phyloP scores from a whole-genome alignment of 2,113 vertebrate species.

The Osmerus eperlanus region DNA sequence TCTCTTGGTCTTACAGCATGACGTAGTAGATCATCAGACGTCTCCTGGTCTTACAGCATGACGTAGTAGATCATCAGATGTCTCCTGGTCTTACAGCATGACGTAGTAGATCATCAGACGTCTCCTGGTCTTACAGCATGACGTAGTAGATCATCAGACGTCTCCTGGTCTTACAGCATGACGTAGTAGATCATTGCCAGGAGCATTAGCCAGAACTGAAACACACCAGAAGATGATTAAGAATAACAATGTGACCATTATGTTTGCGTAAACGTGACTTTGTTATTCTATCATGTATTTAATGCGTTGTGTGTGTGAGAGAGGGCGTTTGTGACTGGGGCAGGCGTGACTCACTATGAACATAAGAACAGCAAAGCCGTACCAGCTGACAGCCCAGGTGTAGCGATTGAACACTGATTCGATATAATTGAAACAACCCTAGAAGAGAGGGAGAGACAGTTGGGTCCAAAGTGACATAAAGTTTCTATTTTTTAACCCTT shows the following conservation, averaged over 20 bases:
- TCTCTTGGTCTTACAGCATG: slow-evolving; percentile 44
- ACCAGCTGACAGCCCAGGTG: slow-evolving; percentile 77
- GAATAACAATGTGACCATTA: neutral
- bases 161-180: slow-evolving; percentile 44
- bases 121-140: too few species aligned
- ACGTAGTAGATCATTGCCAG: slow-evolving; percentile 69
- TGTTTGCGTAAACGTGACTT: too few species aligned
- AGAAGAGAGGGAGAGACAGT: neutral
- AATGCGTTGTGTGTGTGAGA: too few species aligned
- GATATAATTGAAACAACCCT: slow-evolving; percentile 76
- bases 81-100: too few species aligned
- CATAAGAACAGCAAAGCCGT: slow-evolving; percentile 78
- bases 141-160: neutral
- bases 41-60: too few species aligned
- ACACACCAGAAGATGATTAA: neutral
- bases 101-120: too few species aligned
- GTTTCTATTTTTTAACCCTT: too few species aligned
- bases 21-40: slow-evolving; percentile 38
- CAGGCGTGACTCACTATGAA: slow-evolving; percentile 65
- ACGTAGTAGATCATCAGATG: too few species aligned
- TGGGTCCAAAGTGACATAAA: too few species aligned
- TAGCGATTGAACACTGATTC: slow-evolving; percentile 68
- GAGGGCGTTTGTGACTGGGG: too few species aligned
- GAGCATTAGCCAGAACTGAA: slow-evolving; percentile 70
- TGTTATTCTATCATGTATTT: too few species aligned